Evolutionary conservation across 2,113 vertebrate genomes (phyloP), one percentile per base, ranked within the genome.

Genomic region (Chlorodrepanis virens): DNA sequence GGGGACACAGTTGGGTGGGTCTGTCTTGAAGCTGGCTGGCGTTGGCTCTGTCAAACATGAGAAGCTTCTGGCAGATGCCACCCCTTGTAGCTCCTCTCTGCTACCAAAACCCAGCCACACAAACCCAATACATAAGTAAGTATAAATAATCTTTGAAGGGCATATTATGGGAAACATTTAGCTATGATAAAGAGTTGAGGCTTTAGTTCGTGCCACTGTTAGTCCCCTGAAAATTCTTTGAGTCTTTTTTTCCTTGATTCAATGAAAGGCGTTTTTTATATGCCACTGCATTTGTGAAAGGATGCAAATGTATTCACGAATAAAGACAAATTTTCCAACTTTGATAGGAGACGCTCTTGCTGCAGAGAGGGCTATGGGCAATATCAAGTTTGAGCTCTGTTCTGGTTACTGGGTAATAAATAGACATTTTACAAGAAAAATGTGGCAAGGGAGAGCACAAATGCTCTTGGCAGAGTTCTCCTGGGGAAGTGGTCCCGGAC

Each of bases 341-440:
- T 45, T 33, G 13, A 15, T 47, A 0, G 0, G 50, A 69, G 54
- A 47, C 1, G 4, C 4, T 0, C 25, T 61, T 40, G n/a, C 29
- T 47, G 5, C 33, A 40, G 54, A 42, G n/a, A 37, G n/a, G 0
- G 0, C 28, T 27, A 11, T 0, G 7, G 25, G 20, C 31, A 17
- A 1, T 19, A 31, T 47, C 37, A 7, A 0, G 1, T 24, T 12
- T 61, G 27, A 27, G 25, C 7, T 56, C 15, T 47, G 10, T 20
- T 45, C 27, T 50, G n/a, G 56, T 31, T 21, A 4, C 29, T 27
- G n/a, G 13, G 11, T 49, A 35, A 45, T 42, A 22, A 67, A 31
- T 1, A 45, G 23, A 24, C 10, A 13, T 37, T 70, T 40, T 14
- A 9, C 3, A 5, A 31, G 17, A 60, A 28, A 40, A 63, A 18